Base-by-base conservation (phyloP, 1,140 invertebrate species). In the Brachionus koreanus region DNA sequence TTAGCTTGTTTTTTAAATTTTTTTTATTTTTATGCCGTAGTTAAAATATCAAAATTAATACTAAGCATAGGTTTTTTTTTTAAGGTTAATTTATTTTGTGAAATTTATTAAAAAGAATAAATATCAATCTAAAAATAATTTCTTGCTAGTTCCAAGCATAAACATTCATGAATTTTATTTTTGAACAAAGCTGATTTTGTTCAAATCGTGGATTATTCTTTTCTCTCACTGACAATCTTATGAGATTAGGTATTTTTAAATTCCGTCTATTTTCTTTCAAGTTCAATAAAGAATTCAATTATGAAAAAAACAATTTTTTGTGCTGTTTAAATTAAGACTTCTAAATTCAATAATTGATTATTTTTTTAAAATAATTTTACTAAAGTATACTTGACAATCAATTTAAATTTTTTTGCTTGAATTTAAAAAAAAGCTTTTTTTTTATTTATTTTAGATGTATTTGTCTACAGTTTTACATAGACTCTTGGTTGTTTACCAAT, bases 51-150 rank as follows among this genome's bases (percentile, higher is more conserved):
- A 57, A 57, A 57, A 23, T 57, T 57, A 25, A 57, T 57, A 57
- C 19, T 57, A 7, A 57, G 9, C 19, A 9, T 57, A 57, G n/a
- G n/a, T 57, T 57, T 42, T 42, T n/a, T n/a, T 29, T 57, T 19
- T 57, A 57, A 57, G 49, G 49, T 57, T 57, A 57, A 57, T 57
- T 57, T 57, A 57, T 57, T 57, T 57, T 57, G 19, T 57, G 29
- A 29, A 29, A 42, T 42, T 42, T 42, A 9, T 19, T 57, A 19
- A 19, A 57, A 57, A 57, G 7, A n/a, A n/a, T n/a, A 19, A 57
- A 57, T 57, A 57, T 57, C 49, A 57, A 19, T 57, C 49, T 57
- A 57, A 57, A 57, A 57, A 57, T 57, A 57, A 57, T 13, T n/a
- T 57, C n/a, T 19, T 19, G 6, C 49, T 57, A 57, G 49, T 57